Evolutionary conservation across 2,888 invertebrate genomes (phyloP).

Genomic region (Xestobium rufovillosum): DNA sequence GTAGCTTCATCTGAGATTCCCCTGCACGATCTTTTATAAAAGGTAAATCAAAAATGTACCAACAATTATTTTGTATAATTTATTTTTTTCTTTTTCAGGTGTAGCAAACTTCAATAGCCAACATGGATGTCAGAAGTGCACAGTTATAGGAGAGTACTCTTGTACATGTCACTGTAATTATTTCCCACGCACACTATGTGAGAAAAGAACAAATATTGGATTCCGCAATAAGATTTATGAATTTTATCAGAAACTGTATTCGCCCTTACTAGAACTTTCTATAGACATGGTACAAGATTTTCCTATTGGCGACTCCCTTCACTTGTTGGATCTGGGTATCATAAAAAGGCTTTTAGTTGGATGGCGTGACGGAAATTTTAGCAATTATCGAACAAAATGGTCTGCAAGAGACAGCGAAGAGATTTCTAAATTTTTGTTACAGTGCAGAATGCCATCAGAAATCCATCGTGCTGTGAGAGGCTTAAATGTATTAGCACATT

Average conservation of each 20-base stretch:
- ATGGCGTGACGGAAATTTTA: constrained; percentile 17
- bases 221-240: constrained; percentile 20
- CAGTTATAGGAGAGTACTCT: constrained; percentile 20
- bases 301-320: constrained; percentile 24
- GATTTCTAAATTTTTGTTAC: constrained; percentile 13
- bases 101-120: constrained; percentile 21
- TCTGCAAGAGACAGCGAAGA: constrained; percentile 10
- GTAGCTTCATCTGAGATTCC: constrained; percentile 10
- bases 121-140: constrained; percentile 24
- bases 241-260: constrained; percentile 24
- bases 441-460: constrained; percentile 17
- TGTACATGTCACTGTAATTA: constrained; percentile 20
- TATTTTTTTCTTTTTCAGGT: constrained; percentile 15
- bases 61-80: background rate
- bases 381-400: constrained; percentile 15
- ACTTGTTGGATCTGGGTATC: constrained; percentile 23
- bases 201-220: constrained; percentile 19
- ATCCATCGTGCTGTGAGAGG: constrained; percentile 17
- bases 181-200: constrained; percentile 18
- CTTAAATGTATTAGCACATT: constrained; percentile 9
- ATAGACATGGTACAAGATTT: constrained; percentile 27
- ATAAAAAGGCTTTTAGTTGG: constrained; percentile 16
- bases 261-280: constrained; percentile 18
- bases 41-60: constrained; percentile 1
- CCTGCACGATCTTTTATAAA: constrained; percentile 13